phyloP scores from a whole-genome alignment of 2,797 vertebrate species.

The Okamejei kenojei region DNA sequence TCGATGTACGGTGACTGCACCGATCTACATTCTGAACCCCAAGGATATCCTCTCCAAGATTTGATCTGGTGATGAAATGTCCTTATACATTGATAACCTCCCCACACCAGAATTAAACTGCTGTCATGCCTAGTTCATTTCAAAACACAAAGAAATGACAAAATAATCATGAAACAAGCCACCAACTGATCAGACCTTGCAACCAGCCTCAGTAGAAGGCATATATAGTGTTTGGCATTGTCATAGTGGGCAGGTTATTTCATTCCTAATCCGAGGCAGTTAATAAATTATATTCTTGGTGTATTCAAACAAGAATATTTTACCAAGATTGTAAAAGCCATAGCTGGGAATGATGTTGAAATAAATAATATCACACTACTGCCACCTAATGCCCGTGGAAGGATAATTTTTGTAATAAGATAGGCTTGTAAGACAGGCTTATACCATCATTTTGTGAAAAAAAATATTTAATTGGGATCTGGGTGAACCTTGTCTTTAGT shows the following conservation, averaged over 20 bases:
- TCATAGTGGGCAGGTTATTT: constrained; percentile 17
- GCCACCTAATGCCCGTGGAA: constrained; percentile 72
- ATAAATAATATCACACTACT: constrained; percentile 71
- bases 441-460: neutral
- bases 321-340: constrained; percentile 41
- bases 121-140: constrained; percentile 31
- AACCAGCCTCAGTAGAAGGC: constrained; percentile 32
- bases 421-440: too few relatives aligned
- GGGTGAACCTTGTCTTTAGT: neutral
- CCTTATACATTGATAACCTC: constrained; percentile 33
- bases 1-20: neutral
- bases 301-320: neutral
- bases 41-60: constrained; percentile 31
- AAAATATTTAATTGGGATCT: too few relatives aligned
- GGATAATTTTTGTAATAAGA: neutral
- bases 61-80: constrained; percentile 30
- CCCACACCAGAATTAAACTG: constrained; percentile 32
- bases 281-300: constrained; percentile 35
- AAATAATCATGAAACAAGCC: constrained; percentile 33
- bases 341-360: constrained; percentile 40
- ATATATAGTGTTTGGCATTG: constrained; percentile 16
- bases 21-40: neutral
- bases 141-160: constrained; percentile 38
- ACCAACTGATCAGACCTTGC: constrained; percentile 26
- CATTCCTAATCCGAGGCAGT: constrained; percentile 21